Evolutionary conservation across 2,113 vertebrate species (phyloP).

Genomic region (Corythoichthys haematopterus): DNA sequence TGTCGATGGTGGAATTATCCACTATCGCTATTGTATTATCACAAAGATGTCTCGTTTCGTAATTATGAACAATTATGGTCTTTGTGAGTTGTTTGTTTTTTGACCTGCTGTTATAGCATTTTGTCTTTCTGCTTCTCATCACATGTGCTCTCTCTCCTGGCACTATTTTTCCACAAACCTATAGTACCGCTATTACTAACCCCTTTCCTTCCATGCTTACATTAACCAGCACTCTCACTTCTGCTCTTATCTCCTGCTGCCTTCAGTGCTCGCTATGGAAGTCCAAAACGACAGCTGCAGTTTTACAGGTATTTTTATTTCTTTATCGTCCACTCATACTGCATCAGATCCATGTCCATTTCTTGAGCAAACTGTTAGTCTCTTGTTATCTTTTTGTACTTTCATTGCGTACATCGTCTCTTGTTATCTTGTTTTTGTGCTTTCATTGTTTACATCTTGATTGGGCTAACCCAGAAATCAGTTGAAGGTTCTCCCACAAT

Average conservation of each 20-base stretch:
- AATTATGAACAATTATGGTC: neutral
- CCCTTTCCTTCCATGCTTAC: constrained; percentile 26
- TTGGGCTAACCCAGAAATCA: constrained; percentile 32
- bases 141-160: neutral
- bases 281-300: constrained; percentile 98
- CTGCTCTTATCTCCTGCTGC: constrained; percentile 57
- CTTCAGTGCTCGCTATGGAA: constrained; percentile 96
- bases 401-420: constrained; percentile 20
- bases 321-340: neutral
- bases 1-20: neutral
- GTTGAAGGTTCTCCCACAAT: constrained; percentile 45
- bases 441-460: constrained; percentile 35
- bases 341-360: neutral
- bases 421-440: neutral
- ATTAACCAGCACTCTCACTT: constrained; percentile 42
- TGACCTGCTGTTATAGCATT: neutral
- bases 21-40: neutral
- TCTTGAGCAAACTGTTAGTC: neutral
- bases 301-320: constrained; percentile 92
- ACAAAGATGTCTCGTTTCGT: neutral
- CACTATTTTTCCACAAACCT: neutral
- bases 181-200: constrained; percentile 20
- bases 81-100: neutral
- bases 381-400: neutral
- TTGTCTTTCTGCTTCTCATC: neutral